Base-by-base conservation (phyloP, 2,797 vertebrate species). In the Dicrostonyx torquatus region DNA sequence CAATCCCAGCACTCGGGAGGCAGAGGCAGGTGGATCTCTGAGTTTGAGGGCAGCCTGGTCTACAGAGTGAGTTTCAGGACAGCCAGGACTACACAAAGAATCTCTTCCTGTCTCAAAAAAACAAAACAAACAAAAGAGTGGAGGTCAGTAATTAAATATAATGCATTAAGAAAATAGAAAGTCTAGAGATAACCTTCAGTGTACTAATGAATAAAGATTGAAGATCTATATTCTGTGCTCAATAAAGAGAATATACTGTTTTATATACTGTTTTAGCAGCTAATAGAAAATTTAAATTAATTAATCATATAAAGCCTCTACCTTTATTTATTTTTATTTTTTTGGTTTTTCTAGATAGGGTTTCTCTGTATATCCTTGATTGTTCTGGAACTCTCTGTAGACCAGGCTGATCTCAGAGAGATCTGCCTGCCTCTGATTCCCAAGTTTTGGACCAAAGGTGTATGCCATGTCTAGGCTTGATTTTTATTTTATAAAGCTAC, bases 211-310 rank as follows among this genome's bases (percentile, higher is more conserved):
- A 58, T 78, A 79, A 95, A 58, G 22, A 40, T 55, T 10, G 48
- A 64, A 89, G 37, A 34, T 88, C 10, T 91, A 11, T 91, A n/a
- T 73, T 91, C 48, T 78, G 0, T 70, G 68, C n/a, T 80, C 45
- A 78, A 20, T 79, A 95, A 60, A 92, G 37, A 95, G 68, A 82
- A 55, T 78, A 78, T 83, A 58, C 9, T 95, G 8, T 78, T 94
- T 93, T 29, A 48, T 77, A 77, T 82, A 62, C 10, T 95, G 6
- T 79, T 94, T 93, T 31, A 48, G 68, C 76, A 94, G 76, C 78
- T 88, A 45, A 72, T 90, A 12, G 22, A 58, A 86, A 40, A 60
- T 94, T 90, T 93, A 29, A 0, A 29, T 64, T 84, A 62, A 37
- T 91, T 55, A 48, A 15, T 50, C 31, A 55, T 72, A 75, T 84